Evolutionary conservation across 2,797 vertebrate species (phyloP).

Genomic region (Lindbergichthys nudifrons): DNA sequence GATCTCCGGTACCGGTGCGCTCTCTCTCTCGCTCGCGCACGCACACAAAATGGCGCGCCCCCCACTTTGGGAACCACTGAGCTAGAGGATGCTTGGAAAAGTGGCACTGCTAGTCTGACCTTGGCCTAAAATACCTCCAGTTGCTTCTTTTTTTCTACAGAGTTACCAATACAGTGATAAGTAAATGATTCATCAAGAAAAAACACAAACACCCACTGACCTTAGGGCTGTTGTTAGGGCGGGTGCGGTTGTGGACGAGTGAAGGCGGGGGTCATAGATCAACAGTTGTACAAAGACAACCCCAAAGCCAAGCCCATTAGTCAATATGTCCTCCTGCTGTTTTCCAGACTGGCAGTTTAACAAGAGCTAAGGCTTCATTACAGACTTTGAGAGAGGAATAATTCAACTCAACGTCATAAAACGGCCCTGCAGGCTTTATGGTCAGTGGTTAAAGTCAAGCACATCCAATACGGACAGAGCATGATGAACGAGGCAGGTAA

Average conservation of each 20-base stretch:
- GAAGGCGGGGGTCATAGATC: conserved; percentile 56
- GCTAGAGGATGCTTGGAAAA: conserved; percentile 8
- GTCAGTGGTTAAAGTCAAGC: conserved; percentile 48
- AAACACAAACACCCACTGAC: conserved; percentile 42
- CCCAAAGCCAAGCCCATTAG: conserved; percentile 45
- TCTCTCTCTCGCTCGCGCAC: no score
- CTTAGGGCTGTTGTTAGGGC: conserved; percentile 39
- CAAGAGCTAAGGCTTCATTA: conserved; percentile 25
- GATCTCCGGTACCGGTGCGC: no score
- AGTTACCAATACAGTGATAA: background rate
- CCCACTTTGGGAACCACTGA: no score
- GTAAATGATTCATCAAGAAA: conserved; percentile 51
- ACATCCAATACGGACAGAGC: conserved; percentile 27
- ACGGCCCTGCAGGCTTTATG: conserved; percentile 44
- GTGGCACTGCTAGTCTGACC: conserved; percentile 18
- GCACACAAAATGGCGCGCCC: no score
- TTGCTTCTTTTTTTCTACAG: background rate
- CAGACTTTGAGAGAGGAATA: conserved; percentile 6
- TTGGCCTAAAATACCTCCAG: conserved; percentile 16
- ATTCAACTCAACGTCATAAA: conserved; percentile 45
- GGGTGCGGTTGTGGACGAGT: conserved; percentile 22
- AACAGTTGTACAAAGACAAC: conserved; percentile 46
- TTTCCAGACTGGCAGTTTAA: conserved; percentile 38
- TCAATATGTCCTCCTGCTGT: conserved; percentile 47
- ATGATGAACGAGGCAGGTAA: conserved; percentile 52